Evolutionary conservation across 2,888 invertebrate genomes (phyloP).

Genomic region (Ganaspis brasiliensis): DNA sequence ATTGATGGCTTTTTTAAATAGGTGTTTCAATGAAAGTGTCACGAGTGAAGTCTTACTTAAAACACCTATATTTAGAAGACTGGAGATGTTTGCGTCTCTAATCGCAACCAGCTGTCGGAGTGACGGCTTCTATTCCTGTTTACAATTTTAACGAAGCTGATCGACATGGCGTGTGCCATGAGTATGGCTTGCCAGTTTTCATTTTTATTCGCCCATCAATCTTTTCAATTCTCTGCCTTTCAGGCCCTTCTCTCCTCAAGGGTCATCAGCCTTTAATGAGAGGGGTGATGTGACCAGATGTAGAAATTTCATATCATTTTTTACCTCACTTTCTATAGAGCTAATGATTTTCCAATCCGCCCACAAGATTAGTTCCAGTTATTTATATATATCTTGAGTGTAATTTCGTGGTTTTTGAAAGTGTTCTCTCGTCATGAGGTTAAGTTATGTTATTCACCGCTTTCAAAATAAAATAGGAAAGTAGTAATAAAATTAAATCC

Average conservation of each 20-base stretch:
- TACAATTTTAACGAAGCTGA: conserved; percentile 41
- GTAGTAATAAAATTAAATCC: no score
- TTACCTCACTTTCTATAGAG: neutral
- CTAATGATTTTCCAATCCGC: neutral
- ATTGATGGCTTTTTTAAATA: neutral
- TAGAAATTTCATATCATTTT: conserved; percentile 12
- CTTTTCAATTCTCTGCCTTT: conserved; percentile 33
- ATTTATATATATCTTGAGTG: no score
- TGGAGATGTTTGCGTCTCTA: conserved; percentile 36
- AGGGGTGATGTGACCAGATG: neutral
- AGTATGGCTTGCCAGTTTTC: conserved; percentile 32
- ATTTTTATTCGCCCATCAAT: conserved; percentile 42
- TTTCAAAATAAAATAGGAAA: no score
- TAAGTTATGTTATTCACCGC: no score
- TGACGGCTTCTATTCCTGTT: conserved; percentile 39
- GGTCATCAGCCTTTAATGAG: conserved; percentile 9
- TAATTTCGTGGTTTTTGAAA: no score
- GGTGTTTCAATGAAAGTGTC: neutral
- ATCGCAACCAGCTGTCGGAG: conserved; percentile 39
- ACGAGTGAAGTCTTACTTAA: conserved; percentile 13
- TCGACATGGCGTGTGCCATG: conserved; percentile 44
- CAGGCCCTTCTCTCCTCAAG: conserved; percentile 29
- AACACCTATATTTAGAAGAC: conserved; percentile 32
- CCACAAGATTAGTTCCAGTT: neutral
- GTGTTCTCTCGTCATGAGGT: no score